These are phyloP conservation scores for Xiphophorus birchmanni DNA, from an alignment of 2,797 vertebrate genomes.

Conservation along the genomic window DNA sequence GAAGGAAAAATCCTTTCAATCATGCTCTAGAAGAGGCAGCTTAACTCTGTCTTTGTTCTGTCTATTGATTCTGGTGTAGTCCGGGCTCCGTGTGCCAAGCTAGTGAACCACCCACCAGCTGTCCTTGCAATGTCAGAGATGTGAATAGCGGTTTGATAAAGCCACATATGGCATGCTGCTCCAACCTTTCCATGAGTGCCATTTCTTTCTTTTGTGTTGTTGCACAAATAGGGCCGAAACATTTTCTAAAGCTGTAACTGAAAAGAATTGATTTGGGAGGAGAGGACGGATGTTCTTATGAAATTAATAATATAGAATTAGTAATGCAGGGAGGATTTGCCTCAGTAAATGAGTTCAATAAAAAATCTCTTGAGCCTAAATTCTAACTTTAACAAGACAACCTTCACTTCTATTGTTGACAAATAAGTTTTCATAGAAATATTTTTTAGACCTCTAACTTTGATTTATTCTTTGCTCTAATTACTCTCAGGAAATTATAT, in stretches of 20 bases:
- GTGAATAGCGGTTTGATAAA: conserved; percentile 69
- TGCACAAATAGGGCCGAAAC: conserved; percentile 54
- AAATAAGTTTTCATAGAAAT: too few species aligned
- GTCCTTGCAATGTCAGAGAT: conserved; percentile 63
- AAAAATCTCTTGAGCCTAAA: background rate
- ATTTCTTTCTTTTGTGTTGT: conserved; percentile 49
- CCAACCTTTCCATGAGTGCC: conserved; percentile 54
- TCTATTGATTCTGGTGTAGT: conserved; percentile 67
- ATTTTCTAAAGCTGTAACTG: conserved; percentile 39
- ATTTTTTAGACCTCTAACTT: background rate
- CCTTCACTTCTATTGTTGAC: background rate
- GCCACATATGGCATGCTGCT: conserved; percentile 65
- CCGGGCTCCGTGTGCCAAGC: conserved; percentile 42
- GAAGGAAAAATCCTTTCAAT: conserved; percentile 56
- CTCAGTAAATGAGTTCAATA: background rate
- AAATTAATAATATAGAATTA: background rate
- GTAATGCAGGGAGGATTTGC: background rate
- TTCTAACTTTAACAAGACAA: background rate
- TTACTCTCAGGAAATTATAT: background rate
- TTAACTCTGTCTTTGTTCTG: conserved; percentile 65
- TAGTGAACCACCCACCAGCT: conserved; percentile 63
- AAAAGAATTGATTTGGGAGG: conserved; percentile 45
- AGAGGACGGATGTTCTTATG: conserved; percentile 19
- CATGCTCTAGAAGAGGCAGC: conserved; percentile 53
- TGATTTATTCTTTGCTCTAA: background rate